These are phyloP conservation scores for Oedothorax gibbosus DNA, from an alignment of 1,140 invertebrate species.

Conservation along the genomic window DNA sequence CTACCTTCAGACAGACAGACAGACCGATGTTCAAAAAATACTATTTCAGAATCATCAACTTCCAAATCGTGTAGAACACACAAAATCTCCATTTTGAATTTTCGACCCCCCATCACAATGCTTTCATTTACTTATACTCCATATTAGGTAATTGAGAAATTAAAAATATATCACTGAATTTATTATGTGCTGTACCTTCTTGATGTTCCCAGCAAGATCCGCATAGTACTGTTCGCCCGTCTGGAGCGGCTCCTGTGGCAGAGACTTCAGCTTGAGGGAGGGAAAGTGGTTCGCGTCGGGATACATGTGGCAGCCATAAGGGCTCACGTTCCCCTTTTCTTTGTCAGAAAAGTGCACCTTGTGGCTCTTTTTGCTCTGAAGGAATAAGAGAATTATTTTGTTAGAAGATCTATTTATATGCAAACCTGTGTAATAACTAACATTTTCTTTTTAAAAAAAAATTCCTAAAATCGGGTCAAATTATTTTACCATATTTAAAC, in stretches of 20 bases:
- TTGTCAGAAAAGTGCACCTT: constrained; percentile 57
- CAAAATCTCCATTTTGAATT: too few species aligned
- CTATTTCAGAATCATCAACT: too few species aligned
- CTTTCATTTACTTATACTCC: too few species aligned
- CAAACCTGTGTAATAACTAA: background rate
- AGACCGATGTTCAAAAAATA: too few species aligned
- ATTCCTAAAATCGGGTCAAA: too few species aligned
- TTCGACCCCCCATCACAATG: too few species aligned
- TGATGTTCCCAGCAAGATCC: constrained; percentile 95
- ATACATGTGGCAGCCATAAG: constrained; percentile 86
- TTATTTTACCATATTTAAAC: too few species aligned
- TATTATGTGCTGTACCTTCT: constrained; percentile 74
- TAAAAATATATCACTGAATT: too few species aligned
- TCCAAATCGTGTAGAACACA: too few species aligned
- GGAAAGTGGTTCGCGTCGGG: constrained; percentile 85
- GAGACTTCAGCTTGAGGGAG: constrained; percentile 82
- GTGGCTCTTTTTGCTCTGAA: constrained; percentile 62
- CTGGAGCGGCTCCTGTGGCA: constrained; percentile 85
- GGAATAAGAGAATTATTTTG: background rate
- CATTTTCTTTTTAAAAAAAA: background rate
- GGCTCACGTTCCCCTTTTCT: constrained; percentile 71
- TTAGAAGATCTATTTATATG: too few species aligned
- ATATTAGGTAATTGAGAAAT: too few species aligned
- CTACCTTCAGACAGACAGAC: too few species aligned
- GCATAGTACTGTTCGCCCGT: constrained; percentile 94